Evolutionary conservation across 2,797 vertebrate genomes (phyloP).

Genomic region (Sebastolobus alascanus): DNA sequence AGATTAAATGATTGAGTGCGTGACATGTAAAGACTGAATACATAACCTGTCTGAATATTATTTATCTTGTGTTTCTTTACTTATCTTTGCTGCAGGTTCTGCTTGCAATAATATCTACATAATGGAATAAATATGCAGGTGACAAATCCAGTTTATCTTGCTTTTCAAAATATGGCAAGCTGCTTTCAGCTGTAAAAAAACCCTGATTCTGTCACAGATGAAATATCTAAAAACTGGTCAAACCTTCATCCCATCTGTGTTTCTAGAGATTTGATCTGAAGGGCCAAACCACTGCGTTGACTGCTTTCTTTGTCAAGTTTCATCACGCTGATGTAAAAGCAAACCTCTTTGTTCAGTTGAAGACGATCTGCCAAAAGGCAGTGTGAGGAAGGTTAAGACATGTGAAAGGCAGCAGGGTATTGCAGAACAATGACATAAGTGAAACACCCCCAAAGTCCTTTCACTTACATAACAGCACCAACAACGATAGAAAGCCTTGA

Average conservation of each 20-base stretch:
- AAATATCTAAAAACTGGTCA: slow-evolving; percentile 18
- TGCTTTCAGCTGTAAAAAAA: background rate
- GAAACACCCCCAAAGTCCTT: slow-evolving; percentile 2
- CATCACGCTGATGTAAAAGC: slow-evolving; percentile 7
- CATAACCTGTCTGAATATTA: background rate
- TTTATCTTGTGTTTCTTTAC: background rate
- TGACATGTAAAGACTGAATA: background rate
- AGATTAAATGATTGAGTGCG: background rate
- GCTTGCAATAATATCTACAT: background rate
- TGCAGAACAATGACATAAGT: slow-evolving; percentile 14
- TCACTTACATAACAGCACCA: slow-evolving; percentile 12
- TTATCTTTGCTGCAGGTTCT: background rate
- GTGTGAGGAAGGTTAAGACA: background rate
- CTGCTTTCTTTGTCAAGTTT: slow-evolving; percentile 2
- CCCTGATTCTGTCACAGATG: background rate
- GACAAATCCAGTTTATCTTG: background rate
- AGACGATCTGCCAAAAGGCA: slow-evolving; percentile 6
- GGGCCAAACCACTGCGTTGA: background rate
- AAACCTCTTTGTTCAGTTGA: slow-evolving; percentile 1
- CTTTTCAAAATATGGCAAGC: background rate
- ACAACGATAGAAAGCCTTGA: slow-evolving; percentile 16
- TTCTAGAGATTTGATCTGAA: slow-evolving; percentile 16
- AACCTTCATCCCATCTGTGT: slow-evolving; percentile 17
- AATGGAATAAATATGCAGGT: background rate
- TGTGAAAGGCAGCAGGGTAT: slow-evolving; percentile 1